Percentiles rank a stretch among this genome's conserved stretches.
Conservation (phyloP, 2,113 vertebrate species). For the Xyrauchen texanus region DNA sequence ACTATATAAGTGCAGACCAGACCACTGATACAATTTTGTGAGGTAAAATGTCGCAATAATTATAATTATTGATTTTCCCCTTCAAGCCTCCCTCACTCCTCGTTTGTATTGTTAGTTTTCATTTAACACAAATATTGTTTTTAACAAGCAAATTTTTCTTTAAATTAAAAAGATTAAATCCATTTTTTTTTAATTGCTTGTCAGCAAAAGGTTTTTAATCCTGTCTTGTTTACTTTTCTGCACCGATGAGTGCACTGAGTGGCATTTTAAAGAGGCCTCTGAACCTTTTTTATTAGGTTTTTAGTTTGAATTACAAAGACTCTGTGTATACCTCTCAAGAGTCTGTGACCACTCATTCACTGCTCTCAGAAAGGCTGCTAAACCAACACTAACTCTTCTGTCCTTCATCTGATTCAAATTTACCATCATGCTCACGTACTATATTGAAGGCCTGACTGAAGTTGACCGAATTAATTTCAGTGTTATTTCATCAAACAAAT, state of each 20-base stretch:
- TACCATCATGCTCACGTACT: conserved; percentile 10
- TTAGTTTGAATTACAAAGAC: conserved; percentile 27
- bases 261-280: conserved; percentile 11
- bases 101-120: not conserved
- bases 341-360: not conserved
- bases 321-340: conserved; percentile 1
- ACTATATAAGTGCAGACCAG: too few relatives aligned
- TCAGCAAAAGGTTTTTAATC: conserved; percentile 11
- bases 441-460: not conserved
- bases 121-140: not conserved
- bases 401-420: conserved; percentile 29
- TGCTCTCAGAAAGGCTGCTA: conserved; percentile 2
- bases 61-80: not conserved
- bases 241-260: not conserved
- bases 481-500: conserved; percentile 11
- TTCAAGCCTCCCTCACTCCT: not conserved
- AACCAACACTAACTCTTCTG: conserved; percentile 5
- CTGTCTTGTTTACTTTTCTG: not conserved
- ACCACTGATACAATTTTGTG: too few relatives aligned
- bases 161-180: conserved; percentile 23
- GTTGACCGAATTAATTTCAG: not conserved
- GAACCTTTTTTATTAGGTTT: conserved; percentile 20
- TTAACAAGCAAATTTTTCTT: not conserved
- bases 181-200: too few relatives aligned
- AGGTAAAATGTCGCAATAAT: too few relatives aligned